Percentiles rank a stretch among this genome's conserved stretches.
Evolutionary conservation across 1,140 invertebrate species (phyloP).

Genomic region (Potamilus streckersoni): DNA sequence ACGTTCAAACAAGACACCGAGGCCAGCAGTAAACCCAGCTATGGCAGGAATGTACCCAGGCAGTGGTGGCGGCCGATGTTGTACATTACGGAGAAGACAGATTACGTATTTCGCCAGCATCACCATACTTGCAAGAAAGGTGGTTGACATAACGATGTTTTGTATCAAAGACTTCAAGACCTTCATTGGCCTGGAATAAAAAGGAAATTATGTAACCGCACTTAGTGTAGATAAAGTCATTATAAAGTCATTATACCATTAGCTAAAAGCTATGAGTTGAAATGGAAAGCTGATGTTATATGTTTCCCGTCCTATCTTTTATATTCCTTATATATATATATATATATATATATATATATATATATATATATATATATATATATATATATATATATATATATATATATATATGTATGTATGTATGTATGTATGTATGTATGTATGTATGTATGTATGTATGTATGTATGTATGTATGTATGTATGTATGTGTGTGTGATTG

Average conservation of each 20-base stretch:
- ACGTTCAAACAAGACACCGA: constrained; percentile 53
- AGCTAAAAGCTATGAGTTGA: background rate
- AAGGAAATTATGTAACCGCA: background rate
- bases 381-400: no score
- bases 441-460: no score
- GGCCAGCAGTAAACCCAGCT: constrained; percentile 47
- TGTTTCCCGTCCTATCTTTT: background rate
- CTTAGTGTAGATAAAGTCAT: background rate
- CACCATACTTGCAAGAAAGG: constrained; percentile 56
- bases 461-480: no score
- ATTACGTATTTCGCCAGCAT: constrained; percentile 55
- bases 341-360: no score
- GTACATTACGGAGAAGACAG: constrained; percentile 50
- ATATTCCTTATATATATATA: no score
- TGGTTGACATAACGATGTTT: constrained; percentile 51
- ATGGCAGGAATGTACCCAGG: constrained; percentile 45
- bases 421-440: no score
- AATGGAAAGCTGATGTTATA: background rate
- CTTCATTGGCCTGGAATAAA: constrained; percentile 42
- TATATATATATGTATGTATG: no score
- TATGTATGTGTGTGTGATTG: no score
- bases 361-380: no score
- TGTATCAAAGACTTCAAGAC: constrained; percentile 43
- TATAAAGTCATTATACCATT: background rate
- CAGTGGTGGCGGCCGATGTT: constrained; percentile 42